These are phyloP conservation scores for Mionectes macconnelli DNA, from an alignment of 2,113 vertebrate genomes.

Conservation along the genomic window DNA sequence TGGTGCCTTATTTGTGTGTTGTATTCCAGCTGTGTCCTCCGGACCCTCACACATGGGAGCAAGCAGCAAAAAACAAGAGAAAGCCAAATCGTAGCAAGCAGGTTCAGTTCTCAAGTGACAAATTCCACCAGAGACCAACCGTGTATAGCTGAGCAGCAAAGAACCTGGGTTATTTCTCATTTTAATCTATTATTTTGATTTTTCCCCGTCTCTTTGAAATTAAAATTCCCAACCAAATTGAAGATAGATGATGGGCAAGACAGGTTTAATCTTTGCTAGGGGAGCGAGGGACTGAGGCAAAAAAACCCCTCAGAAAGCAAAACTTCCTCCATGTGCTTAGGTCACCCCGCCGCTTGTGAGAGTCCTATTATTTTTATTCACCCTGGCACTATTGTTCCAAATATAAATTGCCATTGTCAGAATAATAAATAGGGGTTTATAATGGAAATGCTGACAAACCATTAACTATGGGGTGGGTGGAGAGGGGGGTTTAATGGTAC, in stretches of 20 bases:
- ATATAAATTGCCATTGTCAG: slow-evolving; percentile 64
- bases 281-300: background rate
- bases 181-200: slow-evolving; percentile 32
- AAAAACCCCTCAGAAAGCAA: background rate
- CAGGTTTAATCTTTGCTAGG: slow-evolving; percentile 46
- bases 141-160: background rate
- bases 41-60: background rate
- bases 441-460: slow-evolving; percentile 63
- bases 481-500: background rate
- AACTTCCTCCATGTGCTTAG: slow-evolving; percentile 26
- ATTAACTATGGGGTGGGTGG: slow-evolving; percentile 13
- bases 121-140: background rate
- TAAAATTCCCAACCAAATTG: slow-evolving; percentile 35
- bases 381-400: slow-evolving; percentile 65
- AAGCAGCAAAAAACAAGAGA: background rate
- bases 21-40: background rate
- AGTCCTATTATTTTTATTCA: slow-evolving; percentile 56
- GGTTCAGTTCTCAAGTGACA: background rate
- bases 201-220: slow-evolving; percentile 21
- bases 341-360: slow-evolving; percentile 37
- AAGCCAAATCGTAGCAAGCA: background rate
- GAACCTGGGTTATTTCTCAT: background rate
- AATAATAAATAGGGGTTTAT: slow-evolving; percentile 59
- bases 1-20: background rate
- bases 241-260: background rate